These are phyloP conservation scores for Saccopteryx leptura DNA, from an alignment of 2,113 vertebrate species.

Conservation along the genomic window DNA sequence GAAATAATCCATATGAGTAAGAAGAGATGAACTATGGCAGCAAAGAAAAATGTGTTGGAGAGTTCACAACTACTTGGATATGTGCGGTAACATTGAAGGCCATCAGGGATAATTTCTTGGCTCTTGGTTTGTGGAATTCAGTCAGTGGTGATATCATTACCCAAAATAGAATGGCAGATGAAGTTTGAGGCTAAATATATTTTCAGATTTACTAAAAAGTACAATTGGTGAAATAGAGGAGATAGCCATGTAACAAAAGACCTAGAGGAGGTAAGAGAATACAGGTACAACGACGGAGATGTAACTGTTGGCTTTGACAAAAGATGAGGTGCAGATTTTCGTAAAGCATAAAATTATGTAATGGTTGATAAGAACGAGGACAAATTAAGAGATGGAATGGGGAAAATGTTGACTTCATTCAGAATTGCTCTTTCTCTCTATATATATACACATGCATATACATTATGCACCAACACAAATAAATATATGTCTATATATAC, in stretches of 20 bases:
- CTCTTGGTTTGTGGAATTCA: slow-evolving; percentile 59
- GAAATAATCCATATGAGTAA: slow-evolving; percentile 61
- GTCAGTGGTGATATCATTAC: slow-evolving; percentile 53
- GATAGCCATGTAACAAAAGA: neutral
- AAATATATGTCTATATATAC: neutral
- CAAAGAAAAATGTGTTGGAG: slow-evolving; percentile 20
- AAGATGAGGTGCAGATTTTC: neutral
- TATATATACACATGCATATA: too few relatives aligned
- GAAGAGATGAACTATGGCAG: slow-evolving; percentile 13
- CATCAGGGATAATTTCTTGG: slow-evolving; percentile 60
- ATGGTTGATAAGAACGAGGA: neutral
- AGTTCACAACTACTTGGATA: neutral
- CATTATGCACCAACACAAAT: neutral
- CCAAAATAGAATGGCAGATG: slow-evolving; percentile 4
- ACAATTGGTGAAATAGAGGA: slow-evolving; percentile 31
- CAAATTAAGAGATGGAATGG: neutral
- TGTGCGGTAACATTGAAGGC: slow-evolving; percentile 31
- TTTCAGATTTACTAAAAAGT: slow-evolving; percentile 60
- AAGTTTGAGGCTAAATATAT: slow-evolving; percentile 28
- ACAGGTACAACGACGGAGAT: neutral
- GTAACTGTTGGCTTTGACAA: neutral
- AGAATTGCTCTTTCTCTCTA: neutral
- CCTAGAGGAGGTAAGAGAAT: neutral
- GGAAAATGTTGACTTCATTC: neutral
- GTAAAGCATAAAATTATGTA: neutral